Evolutionary conservation across 2,888 invertebrate species (phyloP), one percentile per base, ranked within the genome.

Genomic region (Phanerotoma sp.): DNA sequence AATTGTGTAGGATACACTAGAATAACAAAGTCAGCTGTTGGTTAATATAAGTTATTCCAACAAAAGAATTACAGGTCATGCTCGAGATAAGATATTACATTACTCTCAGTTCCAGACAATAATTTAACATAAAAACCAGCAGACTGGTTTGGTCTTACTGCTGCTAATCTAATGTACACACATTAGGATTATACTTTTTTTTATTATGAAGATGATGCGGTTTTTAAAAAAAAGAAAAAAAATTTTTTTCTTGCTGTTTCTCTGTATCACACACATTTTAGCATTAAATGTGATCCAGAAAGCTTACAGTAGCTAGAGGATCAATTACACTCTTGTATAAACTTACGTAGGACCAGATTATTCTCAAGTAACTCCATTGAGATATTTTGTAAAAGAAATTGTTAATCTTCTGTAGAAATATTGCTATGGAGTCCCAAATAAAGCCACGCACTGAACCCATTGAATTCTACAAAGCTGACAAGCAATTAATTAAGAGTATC

Each of bases 31-130:
- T 54, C 11, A 44, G 18, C 28, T 9, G 15, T 44, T 37, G 52
- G 66, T 71, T 74, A 71, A 74, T 75, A 76, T 76, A 75, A 76
- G 69, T 69, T 74, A 70, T 62, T 22, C 48, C 58, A 60, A 74
- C 72, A 75, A 76, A 68, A 71, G 66, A 66, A 58, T 58, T 68
- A 61, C 56, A 49, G 60, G 68, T 68, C 72, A 66, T 73, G 68
- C 66, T 68, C 67, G 60, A 66, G 57, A 60, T 58, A 62, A 48
- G 56, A 55, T 72, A 70, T 75, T 66, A 61, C 49, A 63, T 77
- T 73, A 69, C 75, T 59, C 15, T 15, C 15, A 41, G 72, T 74
- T 70, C 65, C 63, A 72, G 68, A 67, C 33, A 44, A 57, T 60
- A 69, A 72, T 54, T 71, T 71, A 62, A 60, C 65, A 75, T 62